Percentiles rank a stretch among this genome's conserved stretches.
Evolutionary conservation across 2,888 invertebrate genomes (phyloP).

Genomic region (Andrena haemorrhoa): DNA sequence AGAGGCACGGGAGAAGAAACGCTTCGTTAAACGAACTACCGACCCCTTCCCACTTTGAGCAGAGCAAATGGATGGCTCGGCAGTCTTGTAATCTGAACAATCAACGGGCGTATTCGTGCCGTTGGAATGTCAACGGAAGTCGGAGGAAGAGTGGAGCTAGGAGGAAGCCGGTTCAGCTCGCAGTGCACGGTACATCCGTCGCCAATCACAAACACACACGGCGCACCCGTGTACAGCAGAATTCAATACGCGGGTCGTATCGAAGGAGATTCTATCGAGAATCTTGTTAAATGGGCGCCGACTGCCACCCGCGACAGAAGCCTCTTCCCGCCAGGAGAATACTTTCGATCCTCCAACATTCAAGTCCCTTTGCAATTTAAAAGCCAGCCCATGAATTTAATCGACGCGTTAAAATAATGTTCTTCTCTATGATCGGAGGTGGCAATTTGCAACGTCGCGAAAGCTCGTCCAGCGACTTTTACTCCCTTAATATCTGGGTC

Average conservation of each 20-base stretch:
- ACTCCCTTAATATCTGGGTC: constrained; percentile 30
- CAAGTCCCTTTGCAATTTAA: no score
- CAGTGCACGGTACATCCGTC: not conserved
- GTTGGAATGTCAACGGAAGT: constrained; percentile 25
- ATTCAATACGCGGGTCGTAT: not conserved
- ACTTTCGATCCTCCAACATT: no score
- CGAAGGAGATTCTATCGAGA: not conserved
- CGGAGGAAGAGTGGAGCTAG: not conserved
- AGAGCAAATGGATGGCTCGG: constrained; percentile 42
- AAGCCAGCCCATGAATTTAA: no score
- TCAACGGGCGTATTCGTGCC: constrained; percentile 42
- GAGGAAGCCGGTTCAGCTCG: not conserved
- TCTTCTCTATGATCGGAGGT: not conserved
- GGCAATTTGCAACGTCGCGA: not conserved
- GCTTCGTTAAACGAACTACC: constrained; percentile 45
- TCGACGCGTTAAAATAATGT: not conserved
- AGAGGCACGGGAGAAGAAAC: constrained; percentile 2
- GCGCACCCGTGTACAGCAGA: not conserved
- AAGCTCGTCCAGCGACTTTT: constrained; percentile 1
- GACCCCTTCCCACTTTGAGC: constrained; percentile 40
- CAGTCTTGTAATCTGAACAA: constrained; percentile 49
- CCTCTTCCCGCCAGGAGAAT: no score
- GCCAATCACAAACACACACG: not conserved
- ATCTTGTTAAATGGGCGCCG: not conserved
- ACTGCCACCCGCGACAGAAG: not conserved